A percentile compares a stretch with the other conserved stretches of the same genome.
Evolutionary conservation across 2,797 vertebrate genomes (phyloP).

Genomic region (Ceyx erithaca): DNA sequence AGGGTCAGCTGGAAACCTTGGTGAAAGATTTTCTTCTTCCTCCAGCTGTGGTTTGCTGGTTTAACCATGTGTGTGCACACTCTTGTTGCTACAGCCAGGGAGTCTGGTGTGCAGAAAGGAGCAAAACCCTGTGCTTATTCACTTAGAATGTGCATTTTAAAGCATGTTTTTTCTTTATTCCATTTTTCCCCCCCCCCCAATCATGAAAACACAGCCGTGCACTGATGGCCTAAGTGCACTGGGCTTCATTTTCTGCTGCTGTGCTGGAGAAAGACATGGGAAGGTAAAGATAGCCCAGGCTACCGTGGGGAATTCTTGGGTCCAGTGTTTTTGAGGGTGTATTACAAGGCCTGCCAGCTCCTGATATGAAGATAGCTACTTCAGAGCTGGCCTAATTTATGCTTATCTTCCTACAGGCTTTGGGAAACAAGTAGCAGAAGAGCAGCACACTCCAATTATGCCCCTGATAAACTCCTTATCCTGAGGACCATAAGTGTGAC

Average conservation of each 20-base stretch:
- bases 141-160: neutral
- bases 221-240: neutral
- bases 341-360: neutral
- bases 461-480: conserved; percentile 23
- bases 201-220: neutral
- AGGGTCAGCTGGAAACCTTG: neutral
- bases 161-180: neutral
- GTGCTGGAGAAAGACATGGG: neutral
- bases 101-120: neutral
- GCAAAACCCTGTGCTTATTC: neutral
- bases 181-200: accelerated
- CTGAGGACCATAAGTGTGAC: neutral
- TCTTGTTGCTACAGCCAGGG: neutral
- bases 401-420: conserved; percentile 47
- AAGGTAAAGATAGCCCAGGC: conserved; percentile 16
- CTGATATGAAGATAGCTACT: conserved; percentile 41
- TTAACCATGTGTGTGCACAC: neutral
- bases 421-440: conserved; percentile 23
- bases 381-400: conserved; percentile 45
- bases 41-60: neutral
- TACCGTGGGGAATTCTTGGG: neutral
- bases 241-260: neutral
- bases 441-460: conserved; percentile 6
- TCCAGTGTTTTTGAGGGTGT: neutral
- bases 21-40: neutral